Percentiles rank a stretch among this genome's conserved stretches.
These are phyloP conservation scores for Ctenopoma multispine DNA, from an alignment of 2,797 vertebrate species.

Conservation along the genomic window DNA sequence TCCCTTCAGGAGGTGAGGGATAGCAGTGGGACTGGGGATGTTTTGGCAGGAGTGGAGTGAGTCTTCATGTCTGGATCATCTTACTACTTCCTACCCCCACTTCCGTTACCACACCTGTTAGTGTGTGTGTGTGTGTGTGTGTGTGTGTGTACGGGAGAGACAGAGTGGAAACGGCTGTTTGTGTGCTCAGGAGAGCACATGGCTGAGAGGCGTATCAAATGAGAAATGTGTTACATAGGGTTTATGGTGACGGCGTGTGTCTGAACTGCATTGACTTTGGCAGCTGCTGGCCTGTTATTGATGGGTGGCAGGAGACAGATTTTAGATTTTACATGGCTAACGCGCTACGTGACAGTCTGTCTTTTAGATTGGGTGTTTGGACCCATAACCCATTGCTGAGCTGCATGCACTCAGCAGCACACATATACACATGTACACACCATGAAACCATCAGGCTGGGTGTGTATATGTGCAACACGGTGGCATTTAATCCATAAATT, in stretches of 20 bases:
- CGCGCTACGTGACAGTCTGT: slow-evolving; percentile 40
- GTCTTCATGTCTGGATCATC: slow-evolving; percentile 66
- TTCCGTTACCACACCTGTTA: slow-evolving; percentile 73
- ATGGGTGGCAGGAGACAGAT: slow-evolving; percentile 50
- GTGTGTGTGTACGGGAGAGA: slow-evolving; percentile 12
- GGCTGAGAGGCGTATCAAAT: slow-evolving; percentile 72
- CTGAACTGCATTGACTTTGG: slow-evolving; percentile 48
- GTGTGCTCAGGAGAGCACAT: slow-evolving; percentile 65
- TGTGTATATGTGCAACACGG: slow-evolving; percentile 16
- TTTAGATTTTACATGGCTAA: slow-evolving; percentile 61
- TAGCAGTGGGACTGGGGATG: slow-evolving; percentile 50
- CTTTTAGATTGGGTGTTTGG: slow-evolving; percentile 36
- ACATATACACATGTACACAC: slow-evolving; percentile 13
- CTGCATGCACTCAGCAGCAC: slow-evolving; percentile 6
- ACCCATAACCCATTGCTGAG: slow-evolving; percentile 17
- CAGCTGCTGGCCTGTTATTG: slow-evolving; percentile 65
- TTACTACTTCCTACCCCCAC: slow-evolving; percentile 65
- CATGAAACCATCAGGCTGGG: slow-evolving; percentile 54
- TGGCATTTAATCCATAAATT: slow-evolving; percentile 71
- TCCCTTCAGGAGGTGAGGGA: slow-evolving; percentile 71
- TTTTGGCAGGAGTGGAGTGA: slow-evolving; percentile 58
- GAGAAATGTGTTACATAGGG: slow-evolving; percentile 77
- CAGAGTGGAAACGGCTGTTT: slow-evolving; percentile 38
- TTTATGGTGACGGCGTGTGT: slow-evolving; percentile 72
- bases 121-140: slow-evolving; percentile 7